Percentiles rank a stretch among this genome's conserved stretches.
Evolutionary conservation across 2,888 invertebrate genomes (phyloP).

Genomic region (Vanessa cardui): DNA sequence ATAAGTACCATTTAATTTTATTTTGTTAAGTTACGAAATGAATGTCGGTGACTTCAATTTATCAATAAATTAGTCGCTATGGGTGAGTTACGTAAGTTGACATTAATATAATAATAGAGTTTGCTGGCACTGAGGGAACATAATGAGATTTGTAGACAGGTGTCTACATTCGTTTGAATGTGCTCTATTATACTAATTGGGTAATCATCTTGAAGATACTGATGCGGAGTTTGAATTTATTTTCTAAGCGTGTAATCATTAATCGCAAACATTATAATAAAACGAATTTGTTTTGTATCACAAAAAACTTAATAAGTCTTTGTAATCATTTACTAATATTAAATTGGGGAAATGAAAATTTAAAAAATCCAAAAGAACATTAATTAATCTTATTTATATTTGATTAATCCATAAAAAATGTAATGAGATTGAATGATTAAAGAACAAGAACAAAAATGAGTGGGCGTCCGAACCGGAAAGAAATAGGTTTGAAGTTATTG

Average conservation of each 20-base stretch:
- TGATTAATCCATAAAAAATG: neutral
- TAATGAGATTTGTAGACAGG: conserved; percentile 62
- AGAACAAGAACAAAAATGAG: neutral
- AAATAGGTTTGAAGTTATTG: no score
- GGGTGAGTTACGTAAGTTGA: conserved; percentile 30
- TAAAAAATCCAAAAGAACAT: neutral
- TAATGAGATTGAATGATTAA: neutral
- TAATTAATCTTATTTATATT: conserved; percentile 8
- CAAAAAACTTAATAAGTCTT: no score
- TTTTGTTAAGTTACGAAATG: no score
- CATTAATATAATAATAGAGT: conserved; percentile 32
- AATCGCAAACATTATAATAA: no score
- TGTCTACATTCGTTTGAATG: conserved; percentile 62
- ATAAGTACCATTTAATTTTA: neutral
- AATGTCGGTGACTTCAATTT: no score
- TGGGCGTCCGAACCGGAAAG: neutral
- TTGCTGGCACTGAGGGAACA: conserved; percentile 44
- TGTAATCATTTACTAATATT: conserved; percentile 17
- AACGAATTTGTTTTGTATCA: no score
- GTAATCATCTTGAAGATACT: conserved; percentile 45
- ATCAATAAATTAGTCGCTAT: no score
- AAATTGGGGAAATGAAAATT: conserved; percentile 4
- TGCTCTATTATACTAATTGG: conserved; percentile 65
- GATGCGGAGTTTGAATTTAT: conserved; percentile 14
- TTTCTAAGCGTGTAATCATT: neutral